Evolutionary conservation across 2,888 invertebrate genomes (phyloP), one percentile per base, ranked within the genome.

Genomic region (Parnassius smintheus): DNA sequence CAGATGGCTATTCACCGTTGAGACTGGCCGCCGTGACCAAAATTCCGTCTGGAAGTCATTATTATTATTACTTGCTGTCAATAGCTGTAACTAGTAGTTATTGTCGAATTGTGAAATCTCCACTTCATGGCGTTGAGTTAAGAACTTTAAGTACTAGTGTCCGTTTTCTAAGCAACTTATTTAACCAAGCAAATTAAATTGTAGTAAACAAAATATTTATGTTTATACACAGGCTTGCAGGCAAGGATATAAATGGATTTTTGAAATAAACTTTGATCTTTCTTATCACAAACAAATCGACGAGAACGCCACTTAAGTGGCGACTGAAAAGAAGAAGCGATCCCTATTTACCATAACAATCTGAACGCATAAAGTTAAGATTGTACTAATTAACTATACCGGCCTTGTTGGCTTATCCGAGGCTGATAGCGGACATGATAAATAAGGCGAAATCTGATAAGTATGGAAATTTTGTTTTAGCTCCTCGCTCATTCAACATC

Each of bases 301-400:
- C 80, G 77, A 83, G 82, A 80, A 86, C 82, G 85, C 81, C 88
- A 87, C 86, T 88, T 87, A 84, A 72, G 71, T 72, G 75, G 78
- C 77, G 74, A 74, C 67, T 64, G 68, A 70, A 68, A 72, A 72
- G 56, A 35, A 55, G 56, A 80, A 78, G 78, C 80, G 73, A 72
- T 75, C 71, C 60, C 75, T 74, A 78, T 89, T 90, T 90, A 85
- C 82, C 89, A 89, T 90, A 85, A 77, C 86, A 88, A 91, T 90
- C 91, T 85, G 77, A 71, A 77, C 82, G 87, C 86, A 90, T 90
- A 89, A 88, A 89, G 79, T 86, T 83, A 78, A 86, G 88, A 87
- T 86, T 85, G 83, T 81, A 85, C 83, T 89, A 90, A 90, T 90
- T 90, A 89, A 89, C 81, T 80, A 73, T 74, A 74, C 67, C 70